phyloP scores from a whole-genome alignment of 2,888 invertebrate species.

The Cybosia mesomella region DNA sequence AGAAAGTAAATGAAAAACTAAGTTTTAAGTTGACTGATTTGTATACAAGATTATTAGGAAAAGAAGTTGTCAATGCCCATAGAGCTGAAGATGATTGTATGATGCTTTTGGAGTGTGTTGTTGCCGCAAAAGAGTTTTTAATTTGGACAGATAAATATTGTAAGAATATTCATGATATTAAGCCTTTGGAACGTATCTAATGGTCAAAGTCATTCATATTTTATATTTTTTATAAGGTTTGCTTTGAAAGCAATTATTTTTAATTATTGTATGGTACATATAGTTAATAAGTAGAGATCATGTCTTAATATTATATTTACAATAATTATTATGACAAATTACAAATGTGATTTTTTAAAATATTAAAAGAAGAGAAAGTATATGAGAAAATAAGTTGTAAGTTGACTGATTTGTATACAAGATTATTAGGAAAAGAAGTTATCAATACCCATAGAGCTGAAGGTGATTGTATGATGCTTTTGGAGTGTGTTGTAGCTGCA shows the following conservation, averaged over 20 bases:
- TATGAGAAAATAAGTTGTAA: constrained; percentile 55
- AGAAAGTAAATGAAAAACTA: constrained; percentile 28
- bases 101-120: constrained; percentile 88
- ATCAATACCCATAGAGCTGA: no score
- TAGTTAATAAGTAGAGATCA: background rate
- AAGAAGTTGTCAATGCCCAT: constrained; percentile 83
- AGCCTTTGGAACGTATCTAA: constrained; percentile 57
- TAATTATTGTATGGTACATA: no score
- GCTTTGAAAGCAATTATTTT: background rate
- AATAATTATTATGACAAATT: background rate
- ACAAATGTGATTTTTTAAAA: background rate
- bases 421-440: constrained; percentile 81
- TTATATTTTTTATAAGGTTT: background rate
- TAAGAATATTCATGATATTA: constrained; percentile 61
- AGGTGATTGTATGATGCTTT: constrained; percentile 89
- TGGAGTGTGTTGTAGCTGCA: no score
- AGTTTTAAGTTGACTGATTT: constrained; percentile 79
- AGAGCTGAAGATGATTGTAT: constrained; percentile 90
- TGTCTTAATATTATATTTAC: background rate
- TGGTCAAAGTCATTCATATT: background rate
- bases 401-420: constrained; percentile 84
- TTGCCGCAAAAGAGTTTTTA: constrained; percentile 86
- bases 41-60: constrained; percentile 84
- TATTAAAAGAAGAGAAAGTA: constrained; percentile 9
- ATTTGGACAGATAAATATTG: constrained; percentile 79